phyloP scores from a whole-genome alignment of 1,140 invertebrate species.

The Paraescarpia echinospica region DNA sequence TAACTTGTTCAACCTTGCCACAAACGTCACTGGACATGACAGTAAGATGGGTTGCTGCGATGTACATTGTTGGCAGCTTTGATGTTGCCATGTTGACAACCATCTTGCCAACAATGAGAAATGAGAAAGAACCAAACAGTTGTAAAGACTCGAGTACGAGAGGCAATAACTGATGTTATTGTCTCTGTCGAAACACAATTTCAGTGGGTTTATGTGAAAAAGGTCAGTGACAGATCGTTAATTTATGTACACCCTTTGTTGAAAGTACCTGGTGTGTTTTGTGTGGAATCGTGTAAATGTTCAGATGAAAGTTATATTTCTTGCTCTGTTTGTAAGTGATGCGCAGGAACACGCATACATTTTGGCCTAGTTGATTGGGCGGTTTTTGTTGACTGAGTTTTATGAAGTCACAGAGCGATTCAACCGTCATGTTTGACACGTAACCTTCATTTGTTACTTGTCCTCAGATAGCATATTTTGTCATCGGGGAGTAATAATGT shows the following conservation, averaged over 20 bases:
- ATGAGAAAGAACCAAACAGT: not conserved
- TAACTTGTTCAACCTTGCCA: not conserved
- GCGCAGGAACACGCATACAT: not conserved
- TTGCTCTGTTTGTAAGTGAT: not conserved
- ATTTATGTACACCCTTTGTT: not conserved
- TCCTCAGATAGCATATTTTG: not conserved
- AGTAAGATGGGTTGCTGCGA: not conserved
- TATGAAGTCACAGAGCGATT: not conserved
- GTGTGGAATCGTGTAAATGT: not conserved
- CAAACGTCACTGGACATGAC: not conserved
- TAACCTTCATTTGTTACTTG: not conserved
- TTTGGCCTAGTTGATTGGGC: not conserved
- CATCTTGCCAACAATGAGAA: not conserved
- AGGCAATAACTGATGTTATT: slow-evolving; percentile 1
- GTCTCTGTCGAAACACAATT: not conserved
- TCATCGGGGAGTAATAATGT: not conserved
- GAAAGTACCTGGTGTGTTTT: not conserved
- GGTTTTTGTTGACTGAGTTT: not conserved
- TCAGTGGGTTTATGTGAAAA: not conserved
- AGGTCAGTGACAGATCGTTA: not conserved
- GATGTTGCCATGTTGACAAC: not conserved
- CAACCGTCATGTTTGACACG: not conserved
- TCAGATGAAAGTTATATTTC: slow-evolving; percentile 6
- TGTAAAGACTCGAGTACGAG: not conserved
- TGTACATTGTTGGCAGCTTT: not conserved